These are phyloP conservation scores for Oscheius sp. DNA, from an alignment of 2,888 invertebrate species.

Conservation along the genomic window DNA sequence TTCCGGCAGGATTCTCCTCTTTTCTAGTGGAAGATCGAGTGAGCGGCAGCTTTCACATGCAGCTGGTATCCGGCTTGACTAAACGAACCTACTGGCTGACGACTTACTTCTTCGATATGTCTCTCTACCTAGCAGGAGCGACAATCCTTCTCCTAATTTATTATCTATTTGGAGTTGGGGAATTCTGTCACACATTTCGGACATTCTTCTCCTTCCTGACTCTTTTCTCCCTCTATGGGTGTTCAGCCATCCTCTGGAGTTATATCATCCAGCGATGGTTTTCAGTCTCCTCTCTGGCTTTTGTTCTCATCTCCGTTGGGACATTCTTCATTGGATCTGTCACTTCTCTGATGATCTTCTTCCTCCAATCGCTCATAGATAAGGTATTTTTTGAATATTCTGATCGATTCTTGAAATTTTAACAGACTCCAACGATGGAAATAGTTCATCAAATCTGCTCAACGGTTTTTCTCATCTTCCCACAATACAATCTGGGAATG, in stretches of 20 bases:
- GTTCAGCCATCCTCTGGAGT: slow-evolving; percentile 78
- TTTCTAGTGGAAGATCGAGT: slow-evolving; percentile 74
- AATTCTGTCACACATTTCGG: slow-evolving; percentile 81
- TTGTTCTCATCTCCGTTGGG: slow-evolving; percentile 82
- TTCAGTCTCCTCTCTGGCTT: slow-evolving; percentile 82
- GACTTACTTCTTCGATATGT: slow-evolving; percentile 79
- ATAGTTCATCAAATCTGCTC: slow-evolving; percentile 75
- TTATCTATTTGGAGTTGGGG: slow-evolving; percentile 76
- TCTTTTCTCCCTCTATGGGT: slow-evolving; percentile 76
- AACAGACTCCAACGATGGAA: slow-evolving; percentile 53
- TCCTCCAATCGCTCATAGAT: slow-evolving; percentile 59
- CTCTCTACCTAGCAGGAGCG: slow-evolving; percentile 48
- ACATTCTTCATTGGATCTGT: slow-evolving; percentile 82
- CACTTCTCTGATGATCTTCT: slow-evolving; percentile 70
- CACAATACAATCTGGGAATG: slow-evolving; percentile 86
- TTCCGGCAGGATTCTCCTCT: slow-evolving; percentile 81
- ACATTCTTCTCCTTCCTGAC: slow-evolving; percentile 80
- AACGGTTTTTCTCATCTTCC: slow-evolving; percentile 81
- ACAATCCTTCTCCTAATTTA: slow-evolving; percentile 78
- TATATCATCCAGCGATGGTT: slow-evolving; percentile 83
- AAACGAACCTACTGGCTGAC: slow-evolving; percentile 83
- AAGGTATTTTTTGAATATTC: too few species aligned
- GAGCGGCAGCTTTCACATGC: slow-evolving; percentile 82
- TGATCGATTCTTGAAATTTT: neutral
- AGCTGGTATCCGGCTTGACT: slow-evolving; percentile 80